Conservation (phyloP, 2,113 vertebrate species). For the Vulpes vulpes region DNA sequence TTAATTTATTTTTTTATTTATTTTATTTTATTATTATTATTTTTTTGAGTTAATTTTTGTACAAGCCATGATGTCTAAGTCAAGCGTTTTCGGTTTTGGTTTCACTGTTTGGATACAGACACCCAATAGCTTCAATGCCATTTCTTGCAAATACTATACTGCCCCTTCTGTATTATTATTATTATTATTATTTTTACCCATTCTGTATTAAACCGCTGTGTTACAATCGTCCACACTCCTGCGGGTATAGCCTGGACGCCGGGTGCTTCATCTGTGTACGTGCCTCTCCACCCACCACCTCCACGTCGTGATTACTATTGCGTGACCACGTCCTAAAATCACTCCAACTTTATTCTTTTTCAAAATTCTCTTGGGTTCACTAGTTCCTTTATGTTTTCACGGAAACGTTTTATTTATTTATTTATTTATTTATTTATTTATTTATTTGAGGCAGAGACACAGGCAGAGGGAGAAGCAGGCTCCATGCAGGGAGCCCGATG, state of each 20-base stretch:
- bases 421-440: too few relatives aligned
- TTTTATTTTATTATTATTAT: too few relatives aligned
- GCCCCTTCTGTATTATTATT: background rate
- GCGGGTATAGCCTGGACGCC: background rate
- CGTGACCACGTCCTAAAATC: background rate
- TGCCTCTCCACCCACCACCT: background rate
- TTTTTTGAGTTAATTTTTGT: background rate
- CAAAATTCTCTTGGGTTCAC: background rate
- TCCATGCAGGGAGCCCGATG: too few relatives aligned
- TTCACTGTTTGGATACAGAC: background rate
- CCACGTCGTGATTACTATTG: background rate
- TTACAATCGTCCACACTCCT: background rate
- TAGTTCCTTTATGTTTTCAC: background rate
- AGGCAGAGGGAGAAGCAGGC: too few relatives aligned
- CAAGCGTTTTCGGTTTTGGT: background rate
- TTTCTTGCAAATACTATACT: background rate
- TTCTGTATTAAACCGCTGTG: background rate
- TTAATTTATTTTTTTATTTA: background rate
- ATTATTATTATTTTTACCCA: too few relatives aligned
- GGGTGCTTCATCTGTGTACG: background rate
- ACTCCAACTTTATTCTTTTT: background rate
- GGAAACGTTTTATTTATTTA: too few relatives aligned
- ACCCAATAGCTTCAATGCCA: background rate
- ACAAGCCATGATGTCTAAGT: background rate
- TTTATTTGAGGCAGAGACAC: too few relatives aligned